phyloP scores from a whole-genome alignment of 2,113 vertebrate genomes.

The Motacilla alba region DNA sequence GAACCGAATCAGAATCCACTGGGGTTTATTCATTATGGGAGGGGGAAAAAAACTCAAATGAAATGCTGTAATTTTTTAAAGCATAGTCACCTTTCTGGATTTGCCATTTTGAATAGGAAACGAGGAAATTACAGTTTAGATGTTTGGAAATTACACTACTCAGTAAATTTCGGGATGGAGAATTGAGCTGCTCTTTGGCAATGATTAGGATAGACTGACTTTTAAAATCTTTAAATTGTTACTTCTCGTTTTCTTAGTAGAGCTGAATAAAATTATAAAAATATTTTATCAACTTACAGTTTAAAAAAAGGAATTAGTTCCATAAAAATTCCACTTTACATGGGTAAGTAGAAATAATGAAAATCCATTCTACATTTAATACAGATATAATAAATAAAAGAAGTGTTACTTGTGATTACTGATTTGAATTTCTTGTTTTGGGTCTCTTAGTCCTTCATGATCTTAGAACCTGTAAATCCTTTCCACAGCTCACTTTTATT shows the following conservation, averaged over 20 bases:
- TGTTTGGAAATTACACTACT: not conserved
- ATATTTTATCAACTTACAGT: not conserved
- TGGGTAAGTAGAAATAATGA: not conserved
- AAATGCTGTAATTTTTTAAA: not conserved
- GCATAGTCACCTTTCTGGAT: not conserved
- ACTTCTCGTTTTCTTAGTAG: not conserved
- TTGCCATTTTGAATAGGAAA: not conserved
- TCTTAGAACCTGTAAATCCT: not conserved
- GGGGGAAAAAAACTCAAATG: not conserved
- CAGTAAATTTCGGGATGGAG: not conserved
- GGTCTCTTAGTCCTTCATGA: not conserved
- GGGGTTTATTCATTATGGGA: not conserved
- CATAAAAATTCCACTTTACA: not conserved
- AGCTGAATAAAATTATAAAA: not conserved
- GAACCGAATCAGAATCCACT: not conserved
- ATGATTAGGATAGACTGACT: not conserved
- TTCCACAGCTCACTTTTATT: not conserved
- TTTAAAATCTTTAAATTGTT: not conserved
- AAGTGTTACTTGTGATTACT: not conserved
- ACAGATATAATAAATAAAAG: not conserved
- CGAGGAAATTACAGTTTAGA: not conserved
- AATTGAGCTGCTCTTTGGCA: not conserved
- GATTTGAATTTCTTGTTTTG: not conserved
- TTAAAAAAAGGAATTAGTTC: not conserved
- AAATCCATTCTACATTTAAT: not conserved